Base-by-base conservation (phyloP, 1,140 invertebrate species). In the Pachyrhynchus sulphureomaculatus region DNA sequence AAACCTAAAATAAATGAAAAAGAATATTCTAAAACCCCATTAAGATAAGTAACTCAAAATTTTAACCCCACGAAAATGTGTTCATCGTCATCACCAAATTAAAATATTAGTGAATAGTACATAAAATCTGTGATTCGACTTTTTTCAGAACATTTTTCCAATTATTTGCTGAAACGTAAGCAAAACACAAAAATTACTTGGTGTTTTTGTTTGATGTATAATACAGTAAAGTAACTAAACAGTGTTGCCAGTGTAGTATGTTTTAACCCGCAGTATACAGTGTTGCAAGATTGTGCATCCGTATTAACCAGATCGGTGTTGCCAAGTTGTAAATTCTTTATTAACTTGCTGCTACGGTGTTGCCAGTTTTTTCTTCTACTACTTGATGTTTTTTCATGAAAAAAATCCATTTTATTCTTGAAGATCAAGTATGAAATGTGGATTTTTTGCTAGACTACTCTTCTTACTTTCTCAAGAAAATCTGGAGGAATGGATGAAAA, bases 401-500 rank as follows among this genome's bases (percentile, higher is more conserved):
- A 56, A 49, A 58, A 58, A 58, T 58, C 55, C 55, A 58, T 33
- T 10, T 58, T 55, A 44, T n/a, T 41, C 51, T 53, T 53, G 51
- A 55, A 23, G 53, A 45, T 58, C 21, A 58, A 58, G 42, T 37
- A 58, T 58, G 55, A 58, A 58, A 58, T 58, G 55, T 58, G 55
- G 55, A 58, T 58, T 58, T 57, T 58, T 58, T 48, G 33, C 32
- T 58, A 58, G 55, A 20, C 42, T 48, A 33, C 36, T 58, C 55
- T 58, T 58, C 44, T 44, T 58, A 58, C 55, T 58, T 58, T 58
- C 45, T 24, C 32, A 49, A 23, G 55, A 58, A 48, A 58, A 36
- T 58, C 55, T 58, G 42, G 55, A 58, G 55, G 55, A 58, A 58
- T 58, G 55, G 55, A 58, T 58, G 55, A 58, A 58, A 58, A 58